These are phyloP conservation scores for Oreochromis niloticus DNA, from an alignment of 2,113 vertebrate species.

Conservation along the genomic window DNA sequence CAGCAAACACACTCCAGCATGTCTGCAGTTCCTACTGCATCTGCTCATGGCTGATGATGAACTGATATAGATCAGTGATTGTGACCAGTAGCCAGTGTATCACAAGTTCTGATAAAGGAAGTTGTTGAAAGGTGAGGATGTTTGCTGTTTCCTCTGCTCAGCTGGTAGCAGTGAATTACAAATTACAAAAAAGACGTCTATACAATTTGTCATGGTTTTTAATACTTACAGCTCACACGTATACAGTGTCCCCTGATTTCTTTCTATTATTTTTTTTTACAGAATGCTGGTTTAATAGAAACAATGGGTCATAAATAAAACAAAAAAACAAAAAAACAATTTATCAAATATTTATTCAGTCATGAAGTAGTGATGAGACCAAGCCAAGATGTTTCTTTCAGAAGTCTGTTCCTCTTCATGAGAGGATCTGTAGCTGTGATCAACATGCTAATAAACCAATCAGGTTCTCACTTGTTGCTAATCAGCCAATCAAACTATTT, in stretches of 20 bases:
- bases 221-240: not conserved
- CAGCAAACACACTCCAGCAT: not conserved
- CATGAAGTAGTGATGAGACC: not conserved
- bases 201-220: not conserved
- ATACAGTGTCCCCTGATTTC: not conserved
- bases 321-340: not conserved
- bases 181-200: fast-evolving
- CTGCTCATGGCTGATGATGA: not conserved
- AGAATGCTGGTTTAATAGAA: not conserved
- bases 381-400: not conserved
- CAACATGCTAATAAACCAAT: conserved; percentile 56
- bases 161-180: not conserved
- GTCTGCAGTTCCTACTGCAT: not conserved
- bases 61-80: not conserved
- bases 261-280: not conserved
- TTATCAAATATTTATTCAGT: not conserved
- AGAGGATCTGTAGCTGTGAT: conserved; percentile 33
- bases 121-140: not conserved
- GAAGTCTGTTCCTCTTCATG: not conserved
- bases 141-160: not conserved
- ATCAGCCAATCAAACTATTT: conserved; percentile 55
- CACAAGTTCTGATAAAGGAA: not conserved
- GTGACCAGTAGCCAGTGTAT: not conserved
- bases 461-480: conserved; percentile 34
- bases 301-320: not conserved